Conservation (phyloP, 2,113 vertebrate species). For the Agelaius phoeniceus region DNA sequence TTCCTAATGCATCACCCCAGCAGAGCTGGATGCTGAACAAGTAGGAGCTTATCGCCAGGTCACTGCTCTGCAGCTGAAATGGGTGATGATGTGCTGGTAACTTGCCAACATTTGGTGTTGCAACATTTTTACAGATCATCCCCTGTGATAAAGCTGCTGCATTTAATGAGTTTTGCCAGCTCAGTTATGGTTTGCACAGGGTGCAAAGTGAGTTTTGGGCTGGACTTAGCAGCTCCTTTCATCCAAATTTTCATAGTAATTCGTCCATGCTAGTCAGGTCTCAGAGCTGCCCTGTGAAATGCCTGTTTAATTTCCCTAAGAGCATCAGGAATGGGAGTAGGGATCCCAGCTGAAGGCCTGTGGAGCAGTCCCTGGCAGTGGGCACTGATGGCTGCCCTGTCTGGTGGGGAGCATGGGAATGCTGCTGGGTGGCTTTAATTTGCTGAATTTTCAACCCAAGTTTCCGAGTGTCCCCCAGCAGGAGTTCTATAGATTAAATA, state of each 20-base stretch:
- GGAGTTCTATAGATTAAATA: neutral
- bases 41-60: conserved; percentile 28
- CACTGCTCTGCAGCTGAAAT: neutral
- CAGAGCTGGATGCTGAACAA: neutral
- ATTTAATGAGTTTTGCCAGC: conserved; percentile 25
- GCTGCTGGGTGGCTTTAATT: neutral
- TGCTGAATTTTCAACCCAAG: neutral
- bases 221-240: neutral
- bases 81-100: neutral
- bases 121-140: conserved; percentile 5
- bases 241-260: neutral
- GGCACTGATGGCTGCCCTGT: neutral
- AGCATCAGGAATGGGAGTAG: neutral
- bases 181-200: neutral
- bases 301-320: neutral
- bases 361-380: neutral
- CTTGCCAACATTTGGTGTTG: neutral
- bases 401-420: neutral
- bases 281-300: neutral
- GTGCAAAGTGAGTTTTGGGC: neutral
- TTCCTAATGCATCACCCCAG: neutral
- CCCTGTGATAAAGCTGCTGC: neutral
- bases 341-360: rapidly evolving
- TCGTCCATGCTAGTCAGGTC: neutral
- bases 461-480: neutral